Evolutionary conservation across 2,888 invertebrate genomes (phyloP), one percentile per base, ranked within the genome.

Genomic region (Acleris laterana): DNA sequence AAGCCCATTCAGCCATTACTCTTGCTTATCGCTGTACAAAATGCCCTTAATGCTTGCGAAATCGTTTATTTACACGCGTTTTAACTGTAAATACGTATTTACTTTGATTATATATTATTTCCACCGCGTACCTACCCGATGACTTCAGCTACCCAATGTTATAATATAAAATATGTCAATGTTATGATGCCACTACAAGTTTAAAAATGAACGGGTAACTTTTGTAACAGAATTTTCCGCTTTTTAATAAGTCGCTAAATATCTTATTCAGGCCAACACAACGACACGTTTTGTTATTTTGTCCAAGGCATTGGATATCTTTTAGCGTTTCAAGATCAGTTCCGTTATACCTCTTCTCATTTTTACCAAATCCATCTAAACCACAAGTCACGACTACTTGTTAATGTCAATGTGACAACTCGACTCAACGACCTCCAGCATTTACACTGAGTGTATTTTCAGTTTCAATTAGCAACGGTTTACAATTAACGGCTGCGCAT

Each of bases 1-100:
- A 58, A 51, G 62, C 56, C 68, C 59, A 42, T 62, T 57, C 56
- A 60, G 46, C 68, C 69, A 72, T 75, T 71, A 70, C 65, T 72
- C 71, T 71, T 69, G 65, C 68, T 73, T 73, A 74, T 72, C 73
- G 68, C 63, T 44, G 20, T 52, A 70, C 58, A 63, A 67, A 71
- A 66, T 68, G 64, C 68, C 68, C 62, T 58, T 68, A 69, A 69
- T 65, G 69, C 68, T 68, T 68, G 65, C 58, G 57, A 64, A 66
- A 62, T 69, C 63, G 61, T 62, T 60, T 72, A 68, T 70, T 62
- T 66, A 69, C 70, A 50, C 55, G 46, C 60, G 17, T 57, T 62
- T 57, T 57, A 51, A 57, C 48, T 38, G 46, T 62, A 50, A 61
- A 51, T 52, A 50, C 46, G 46, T 11, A 56, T 61, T 56, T 48